These are phyloP conservation scores for Pipistrellus nathusii DNA, from an alignment of 2,797 vertebrate genomes.

Conservation along the genomic window DNA sequence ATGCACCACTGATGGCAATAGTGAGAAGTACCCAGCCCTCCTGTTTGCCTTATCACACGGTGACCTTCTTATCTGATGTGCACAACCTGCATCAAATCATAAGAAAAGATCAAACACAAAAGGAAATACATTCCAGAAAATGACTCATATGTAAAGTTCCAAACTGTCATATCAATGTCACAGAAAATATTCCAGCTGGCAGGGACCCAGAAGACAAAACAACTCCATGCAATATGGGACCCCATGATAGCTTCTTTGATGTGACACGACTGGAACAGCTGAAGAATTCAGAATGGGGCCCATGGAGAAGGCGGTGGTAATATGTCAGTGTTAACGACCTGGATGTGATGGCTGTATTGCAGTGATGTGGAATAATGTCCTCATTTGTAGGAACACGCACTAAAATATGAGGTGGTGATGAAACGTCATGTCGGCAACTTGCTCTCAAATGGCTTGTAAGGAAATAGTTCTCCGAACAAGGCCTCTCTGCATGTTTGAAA, in stretches of 20 bases:
- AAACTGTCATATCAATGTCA: neutral
- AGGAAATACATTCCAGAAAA: neutral
- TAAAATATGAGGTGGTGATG: neutral
- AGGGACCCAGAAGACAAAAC: neutral
- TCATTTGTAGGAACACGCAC: neutral
- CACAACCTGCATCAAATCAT: neutral
- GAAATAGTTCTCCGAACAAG: neutral
- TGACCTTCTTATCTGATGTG: neutral
- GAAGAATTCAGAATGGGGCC: neutral
- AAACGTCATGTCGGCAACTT: neutral
- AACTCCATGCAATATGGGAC: neutral
- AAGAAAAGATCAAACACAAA: neutral
- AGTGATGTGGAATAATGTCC: neutral
- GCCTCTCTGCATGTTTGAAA: neutral
- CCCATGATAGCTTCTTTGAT: neutral
- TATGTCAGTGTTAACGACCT: neutral
- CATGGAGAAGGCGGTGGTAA: neutral
- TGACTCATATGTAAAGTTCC: neutral
- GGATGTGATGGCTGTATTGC: neutral
- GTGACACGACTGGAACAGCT: neutral
- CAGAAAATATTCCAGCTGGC: neutral
- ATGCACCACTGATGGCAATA: rapidly evolving
- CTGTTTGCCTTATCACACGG: rapidly evolving
- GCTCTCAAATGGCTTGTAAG: neutral
- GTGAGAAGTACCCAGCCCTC: rapidly evolving